phyloP scores from a whole-genome alignment of 2,797 vertebrate species.

The Lemur catta region DNA sequence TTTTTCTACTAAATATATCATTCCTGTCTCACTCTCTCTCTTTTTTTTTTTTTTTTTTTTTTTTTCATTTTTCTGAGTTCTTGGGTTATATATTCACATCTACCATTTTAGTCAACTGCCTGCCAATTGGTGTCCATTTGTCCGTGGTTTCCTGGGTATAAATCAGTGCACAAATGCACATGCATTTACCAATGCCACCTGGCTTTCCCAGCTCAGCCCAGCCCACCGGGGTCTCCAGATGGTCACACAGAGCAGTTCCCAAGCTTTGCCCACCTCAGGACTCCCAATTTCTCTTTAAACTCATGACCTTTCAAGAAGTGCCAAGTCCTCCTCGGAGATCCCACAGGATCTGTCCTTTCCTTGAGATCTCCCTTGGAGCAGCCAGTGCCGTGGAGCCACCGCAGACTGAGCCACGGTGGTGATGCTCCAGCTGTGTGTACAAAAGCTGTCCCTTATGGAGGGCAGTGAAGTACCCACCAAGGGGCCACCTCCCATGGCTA shows the following conservation, averaged over 20 bases:
- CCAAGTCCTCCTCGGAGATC: neutral
- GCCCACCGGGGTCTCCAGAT: neutral
- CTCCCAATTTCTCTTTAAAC: neutral
- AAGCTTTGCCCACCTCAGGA: neutral
- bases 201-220: neutral
- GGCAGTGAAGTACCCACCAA: neutral
- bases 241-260: neutral
- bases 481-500: accelerated
- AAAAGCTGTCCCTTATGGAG: neutral
- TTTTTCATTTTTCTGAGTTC: neutral
- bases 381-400: accelerated
- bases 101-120: neutral
- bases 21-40: neutral
- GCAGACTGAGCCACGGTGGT: no score
- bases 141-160: neutral
- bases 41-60: neutral
- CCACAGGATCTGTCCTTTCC: neutral
- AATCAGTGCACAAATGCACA: neutral
- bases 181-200: neutral
- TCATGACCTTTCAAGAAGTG: neutral
- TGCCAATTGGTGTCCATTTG: neutral
- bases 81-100: neutral
- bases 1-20: conserved; percentile 15
- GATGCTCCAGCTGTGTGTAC: neutral
- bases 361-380: neutral